Conservation (phyloP, 1,140 invertebrate species). For the Caligus rogercresseyi region DNA sequence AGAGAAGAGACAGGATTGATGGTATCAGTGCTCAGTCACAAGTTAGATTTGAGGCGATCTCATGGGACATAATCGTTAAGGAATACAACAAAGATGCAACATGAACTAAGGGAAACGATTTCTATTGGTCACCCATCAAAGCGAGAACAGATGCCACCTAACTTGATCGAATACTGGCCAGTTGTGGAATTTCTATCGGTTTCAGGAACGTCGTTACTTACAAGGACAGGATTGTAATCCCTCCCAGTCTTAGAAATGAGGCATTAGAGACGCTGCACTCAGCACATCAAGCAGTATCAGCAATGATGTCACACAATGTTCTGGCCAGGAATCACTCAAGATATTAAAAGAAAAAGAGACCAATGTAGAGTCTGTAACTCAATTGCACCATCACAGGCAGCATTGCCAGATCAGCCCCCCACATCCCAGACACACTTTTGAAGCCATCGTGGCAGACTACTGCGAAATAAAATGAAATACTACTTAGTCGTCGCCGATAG, state of each 20-base stretch:
- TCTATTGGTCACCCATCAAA: background rate
- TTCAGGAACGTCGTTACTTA: background rate
- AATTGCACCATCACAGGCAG: background rate
- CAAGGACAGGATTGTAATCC: background rate
- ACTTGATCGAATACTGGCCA: background rate
- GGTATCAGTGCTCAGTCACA: background rate
- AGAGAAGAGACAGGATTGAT: background rate
- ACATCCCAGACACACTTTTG: background rate
- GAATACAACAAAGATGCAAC: background rate
- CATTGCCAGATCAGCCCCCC: background rate
- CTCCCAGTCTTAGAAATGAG: background rate
- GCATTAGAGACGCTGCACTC: background rate
- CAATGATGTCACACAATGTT: background rate
- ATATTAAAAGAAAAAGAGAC: background rate
- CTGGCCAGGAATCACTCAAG: background rate
- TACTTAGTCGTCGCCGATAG: slow-evolving; percentile 12
- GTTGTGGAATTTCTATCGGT: too few relatives aligned
- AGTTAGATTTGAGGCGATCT: background rate
- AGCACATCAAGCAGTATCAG: background rate
- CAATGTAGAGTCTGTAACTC: background rate
- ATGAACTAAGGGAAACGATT: background rate
- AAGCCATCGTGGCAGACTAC: slow-evolving; percentile 1
- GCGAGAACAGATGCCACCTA: background rate
- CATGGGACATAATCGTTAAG: background rate
- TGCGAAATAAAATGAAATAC: background rate